These are phyloP conservation scores for Lepidocyrtoides sp. DNA, from an alignment of 2,888 invertebrate species.

Conservation along the genomic window DNA sequence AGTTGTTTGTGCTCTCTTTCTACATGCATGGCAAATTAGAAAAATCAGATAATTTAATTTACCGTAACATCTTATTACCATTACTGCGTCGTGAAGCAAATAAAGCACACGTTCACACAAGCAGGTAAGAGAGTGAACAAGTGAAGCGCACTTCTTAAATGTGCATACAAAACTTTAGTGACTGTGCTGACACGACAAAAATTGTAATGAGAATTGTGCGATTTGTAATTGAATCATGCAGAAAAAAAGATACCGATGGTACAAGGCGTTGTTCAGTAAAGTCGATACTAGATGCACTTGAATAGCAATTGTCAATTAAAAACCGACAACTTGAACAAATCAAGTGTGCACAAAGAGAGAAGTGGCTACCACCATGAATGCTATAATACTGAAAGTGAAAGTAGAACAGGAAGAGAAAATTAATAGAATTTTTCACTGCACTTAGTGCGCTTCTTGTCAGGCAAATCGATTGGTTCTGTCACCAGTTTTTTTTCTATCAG, in stretches of 20 bases:
- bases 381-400: not conserved
- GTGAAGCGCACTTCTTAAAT: not conserved
- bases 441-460: not conserved
- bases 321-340: not conserved
- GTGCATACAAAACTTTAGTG: not conserved
- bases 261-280: not conserved
- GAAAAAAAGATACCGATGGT: slow-evolving; percentile 9
- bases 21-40: slow-evolving; percentile 28
- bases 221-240: slow-evolving; percentile 23
- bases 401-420: not conserved
- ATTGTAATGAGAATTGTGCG: not conserved
- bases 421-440: not conserved
- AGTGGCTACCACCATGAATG: not conserved
- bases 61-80: slow-evolving; percentile 6
- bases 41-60: slow-evolving; percentile 38
- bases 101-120: not conserved
- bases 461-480: slow-evolving; percentile 39
- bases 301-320: slow-evolving; percentile 48
- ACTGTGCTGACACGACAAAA: not conserved
- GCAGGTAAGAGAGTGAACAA: not conserved
- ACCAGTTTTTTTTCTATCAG: not conserved
- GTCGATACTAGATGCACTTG: slow-evolving; percentile 26
- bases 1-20: not conserved
- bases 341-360: not conserved
- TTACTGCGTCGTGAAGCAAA: not conserved